These are phyloP conservation scores for Noctua fimbriata DNA, from an alignment of 2,888 invertebrate species.

Conservation along the genomic window DNA sequence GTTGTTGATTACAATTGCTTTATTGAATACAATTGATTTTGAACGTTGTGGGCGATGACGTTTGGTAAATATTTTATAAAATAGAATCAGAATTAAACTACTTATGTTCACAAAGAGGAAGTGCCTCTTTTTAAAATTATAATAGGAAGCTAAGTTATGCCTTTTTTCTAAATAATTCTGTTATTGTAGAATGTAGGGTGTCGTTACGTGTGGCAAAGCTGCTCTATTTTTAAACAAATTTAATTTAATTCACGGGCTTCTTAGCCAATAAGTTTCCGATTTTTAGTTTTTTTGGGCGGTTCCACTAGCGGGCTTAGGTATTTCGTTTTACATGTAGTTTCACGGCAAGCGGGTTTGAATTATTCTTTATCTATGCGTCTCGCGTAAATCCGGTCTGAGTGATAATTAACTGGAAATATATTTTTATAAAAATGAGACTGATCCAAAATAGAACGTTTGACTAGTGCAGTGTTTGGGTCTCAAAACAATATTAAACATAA, in stretches of 20 bases:
- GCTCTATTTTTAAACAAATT: slow-evolving; percentile 16
- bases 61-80: too few relatives aligned
- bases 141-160: too few relatives aligned
- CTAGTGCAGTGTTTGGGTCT: too few relatives aligned
- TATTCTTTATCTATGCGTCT: slow-evolving; percentile 38
- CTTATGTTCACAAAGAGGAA: too few relatives aligned
- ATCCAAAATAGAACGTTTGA: too few relatives aligned
- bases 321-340: slow-evolving; percentile 31
- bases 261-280: slow-evolving; percentile 4
- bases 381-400: slow-evolving; percentile 29
- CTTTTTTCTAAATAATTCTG: too few relatives aligned
- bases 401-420: slow-evolving; percentile 15
- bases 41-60: too few relatives aligned
- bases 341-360: slow-evolving; percentile 5
- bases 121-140: too few relatives aligned
- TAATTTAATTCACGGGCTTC: slow-evolving; percentile 27
- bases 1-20: slow-evolving; percentile 12
- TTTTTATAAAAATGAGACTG: slow-evolving; percentile 27
- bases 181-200: slow-evolving; percentile 68
- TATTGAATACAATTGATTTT: too few relatives aligned
- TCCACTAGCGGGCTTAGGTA: slow-evolving; percentile 50
- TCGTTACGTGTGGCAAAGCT: slow-evolving; percentile 7
- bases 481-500: too few relatives aligned
- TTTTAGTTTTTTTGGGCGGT: slow-evolving; percentile 63
- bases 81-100: too few relatives aligned